Percentiles rank a stretch among this genome's conserved stretches.
phyloP scores from a whole-genome alignment of 2,888 invertebrate species.

The Mesorhabditis spiculigera region DNA sequence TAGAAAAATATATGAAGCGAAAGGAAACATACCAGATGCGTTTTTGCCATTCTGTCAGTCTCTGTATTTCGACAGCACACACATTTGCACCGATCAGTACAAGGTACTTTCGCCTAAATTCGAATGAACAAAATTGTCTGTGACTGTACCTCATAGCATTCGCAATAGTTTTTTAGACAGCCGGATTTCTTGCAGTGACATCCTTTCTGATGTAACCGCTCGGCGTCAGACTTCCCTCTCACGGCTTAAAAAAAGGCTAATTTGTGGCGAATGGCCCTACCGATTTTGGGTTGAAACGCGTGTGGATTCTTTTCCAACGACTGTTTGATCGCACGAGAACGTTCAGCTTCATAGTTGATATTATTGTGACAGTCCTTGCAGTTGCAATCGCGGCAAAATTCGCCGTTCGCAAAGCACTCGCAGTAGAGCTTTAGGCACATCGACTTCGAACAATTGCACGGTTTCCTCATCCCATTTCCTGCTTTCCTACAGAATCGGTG shows the following conservation, averaged over 20 bases:
- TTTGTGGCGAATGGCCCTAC: conserved; percentile 58
- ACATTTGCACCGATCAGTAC: conserved; percentile 92
- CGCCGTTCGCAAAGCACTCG: conserved; percentile 97
- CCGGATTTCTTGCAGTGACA: conserved; percentile 97
- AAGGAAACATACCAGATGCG: background rate
- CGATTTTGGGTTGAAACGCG: conserved; percentile 97
- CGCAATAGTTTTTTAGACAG: conserved; percentile 97
- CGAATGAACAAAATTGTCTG: background rate
- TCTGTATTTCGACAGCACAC: conserved; percentile 93
- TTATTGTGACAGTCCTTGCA: conserved; percentile 95
- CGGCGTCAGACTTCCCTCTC: conserved; percentile 68
- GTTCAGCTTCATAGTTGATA: conserved; percentile 85
- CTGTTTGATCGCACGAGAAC: conserved; percentile 81
- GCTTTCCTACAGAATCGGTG: conserved; percentile 8
- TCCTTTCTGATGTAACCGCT: conserved; percentile 90
- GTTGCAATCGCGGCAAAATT: conserved; percentile 95
- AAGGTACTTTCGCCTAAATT: conserved; percentile 87
- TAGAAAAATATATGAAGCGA: background rate
- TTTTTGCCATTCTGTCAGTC: conserved; percentile 64
- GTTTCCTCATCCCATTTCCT: conserved; percentile 66
- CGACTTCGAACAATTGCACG: conserved; percentile 97
- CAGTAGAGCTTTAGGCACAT: conserved; percentile 96
- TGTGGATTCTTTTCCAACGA: conserved; percentile 94
- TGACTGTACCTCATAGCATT: conserved; percentile 84
- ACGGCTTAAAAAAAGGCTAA: conserved; percentile 26